Conservation (phyloP, 2,888 invertebrate species). For the Amiota communis region DNA sequence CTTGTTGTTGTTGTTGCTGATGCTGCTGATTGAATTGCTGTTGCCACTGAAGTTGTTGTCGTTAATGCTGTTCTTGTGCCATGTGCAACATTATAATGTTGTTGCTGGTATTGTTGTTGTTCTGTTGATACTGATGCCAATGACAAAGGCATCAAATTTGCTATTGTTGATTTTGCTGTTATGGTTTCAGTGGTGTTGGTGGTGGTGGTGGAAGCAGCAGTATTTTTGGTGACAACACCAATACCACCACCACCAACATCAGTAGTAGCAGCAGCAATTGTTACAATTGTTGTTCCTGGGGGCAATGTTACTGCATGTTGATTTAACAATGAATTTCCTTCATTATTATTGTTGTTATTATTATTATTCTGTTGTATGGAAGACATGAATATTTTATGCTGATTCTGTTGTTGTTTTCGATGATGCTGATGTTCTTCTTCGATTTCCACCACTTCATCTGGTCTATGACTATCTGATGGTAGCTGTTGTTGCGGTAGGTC, state of each 20-base stretch:
- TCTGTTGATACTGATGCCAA: constrained; percentile 36
- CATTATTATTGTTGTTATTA: constrained; percentile 44
- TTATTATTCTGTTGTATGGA: constrained; percentile 15
- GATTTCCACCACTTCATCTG: not conserved
- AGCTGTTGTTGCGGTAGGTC: constrained; percentile 15
- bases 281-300: not conserved
- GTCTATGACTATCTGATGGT: not conserved
- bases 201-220: constrained; percentile 19
- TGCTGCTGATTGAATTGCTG: constrained; percentile 27
- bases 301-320: constrained; percentile 23
- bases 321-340: constrained; percentile 20
- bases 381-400: constrained; percentile 8
- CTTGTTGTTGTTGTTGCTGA: constrained; percentile 27
- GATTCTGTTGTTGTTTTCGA: not conserved
- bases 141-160: constrained; percentile 5
- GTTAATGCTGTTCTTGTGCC: constrained; percentile 10
- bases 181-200: constrained; percentile 15
- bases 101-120: constrained; percentile 33
- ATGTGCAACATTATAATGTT: constrained; percentile 27
- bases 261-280: constrained; percentile 28
- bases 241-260: not conserved
- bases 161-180: constrained; percentile 31
- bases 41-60: constrained; percentile 20
- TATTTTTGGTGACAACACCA: constrained; percentile 8
- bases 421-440: constrained; percentile 3